Conservation (phyloP, 1,140 invertebrate genomes). For the Anastrepha ludens region DNA sequence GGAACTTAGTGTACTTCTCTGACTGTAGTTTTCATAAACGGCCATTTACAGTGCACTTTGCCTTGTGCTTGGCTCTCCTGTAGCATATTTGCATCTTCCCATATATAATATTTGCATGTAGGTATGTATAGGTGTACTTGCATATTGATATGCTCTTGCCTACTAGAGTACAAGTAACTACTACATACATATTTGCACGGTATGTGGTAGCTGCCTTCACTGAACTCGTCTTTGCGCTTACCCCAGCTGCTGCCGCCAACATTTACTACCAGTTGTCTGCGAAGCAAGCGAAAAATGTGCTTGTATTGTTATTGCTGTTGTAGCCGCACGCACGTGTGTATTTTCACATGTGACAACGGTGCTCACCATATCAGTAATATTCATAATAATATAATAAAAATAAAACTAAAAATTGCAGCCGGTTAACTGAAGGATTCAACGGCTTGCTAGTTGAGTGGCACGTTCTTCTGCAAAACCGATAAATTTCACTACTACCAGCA, state of each 20-base stretch:
- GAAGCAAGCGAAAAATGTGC: neutral
- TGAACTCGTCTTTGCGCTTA: neutral
- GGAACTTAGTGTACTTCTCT: neutral
- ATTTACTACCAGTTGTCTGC: neutral
- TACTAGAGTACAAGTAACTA: too few relatives aligned
- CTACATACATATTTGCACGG: too few relatives aligned
- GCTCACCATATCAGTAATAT: neutral
- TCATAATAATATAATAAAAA: neutral
- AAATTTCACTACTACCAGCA: conserved; percentile 23
- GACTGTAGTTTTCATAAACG: neutral
- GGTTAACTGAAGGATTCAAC: neutral
- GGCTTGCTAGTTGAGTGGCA: neutral
- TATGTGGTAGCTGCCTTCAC: neutral
- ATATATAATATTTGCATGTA: too few relatives aligned
- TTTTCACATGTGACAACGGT: conserved; percentile 16
- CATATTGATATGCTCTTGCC: too few relatives aligned
- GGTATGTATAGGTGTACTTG: too few relatives aligned
- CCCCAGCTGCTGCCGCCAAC: neutral
- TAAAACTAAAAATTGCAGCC: neutral
- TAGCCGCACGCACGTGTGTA: neutral
- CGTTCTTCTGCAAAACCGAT: conserved; percentile 15
- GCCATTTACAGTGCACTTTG: neutral
- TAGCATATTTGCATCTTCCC: neutral
- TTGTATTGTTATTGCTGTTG: conserved; percentile 2
- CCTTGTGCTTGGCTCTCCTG: neutral